Evolutionary conservation across 2,113 vertebrate species (phyloP).

Genomic region (Azemiops feae): DNA sequence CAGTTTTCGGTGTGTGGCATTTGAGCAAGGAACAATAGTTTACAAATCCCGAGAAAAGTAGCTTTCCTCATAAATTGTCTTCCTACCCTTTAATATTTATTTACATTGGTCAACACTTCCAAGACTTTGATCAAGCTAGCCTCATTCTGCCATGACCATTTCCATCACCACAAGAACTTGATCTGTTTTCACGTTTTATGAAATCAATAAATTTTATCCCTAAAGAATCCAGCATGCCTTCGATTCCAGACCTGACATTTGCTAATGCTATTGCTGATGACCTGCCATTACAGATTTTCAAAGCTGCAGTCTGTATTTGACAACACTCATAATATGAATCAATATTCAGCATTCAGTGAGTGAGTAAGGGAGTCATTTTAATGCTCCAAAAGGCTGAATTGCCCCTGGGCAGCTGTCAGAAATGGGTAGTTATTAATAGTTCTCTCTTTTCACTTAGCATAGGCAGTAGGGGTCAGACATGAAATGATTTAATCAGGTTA

Average conservation of each 20-base stretch:
- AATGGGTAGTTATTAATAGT: constrained; percentile 92
- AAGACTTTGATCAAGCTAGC: constrained; percentile 54
- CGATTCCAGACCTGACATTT: constrained; percentile 82
- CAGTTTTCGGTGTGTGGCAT: constrained; percentile 39
- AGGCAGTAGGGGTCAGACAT: constrained; percentile 90
- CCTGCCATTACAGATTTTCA: constrained; percentile 79
- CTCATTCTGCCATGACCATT: constrained; percentile 78
- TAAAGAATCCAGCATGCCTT: constrained; percentile 78
- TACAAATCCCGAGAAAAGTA: constrained; percentile 14
- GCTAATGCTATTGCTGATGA: constrained; percentile 80
- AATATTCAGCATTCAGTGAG: constrained; percentile 86
- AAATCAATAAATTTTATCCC: constrained; percentile 80
- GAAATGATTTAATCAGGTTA: constrained; percentile 94
- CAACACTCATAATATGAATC: constrained; percentile 87
- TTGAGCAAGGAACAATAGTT: constrained; percentile 32
- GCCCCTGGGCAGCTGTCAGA: constrained; percentile 91
- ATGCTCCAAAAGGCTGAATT: constrained; percentile 78
- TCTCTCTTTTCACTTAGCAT: constrained; percentile 82
- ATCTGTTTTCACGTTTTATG: constrained; percentile 77
- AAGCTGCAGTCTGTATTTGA: constrained; percentile 80
- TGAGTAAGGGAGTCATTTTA: constrained; percentile 79
- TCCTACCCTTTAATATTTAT: constrained; percentile 48
- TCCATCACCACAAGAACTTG: constrained; percentile 76
- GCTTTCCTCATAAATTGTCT: constrained; percentile 38
- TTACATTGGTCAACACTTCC: constrained; percentile 52